Percentiles rank a stretch among this genome's conserved stretches.
Evolutionary conservation across 2,113 vertebrate genomes (phyloP).

Genomic region (Rhagologus leucostigma): DNA sequence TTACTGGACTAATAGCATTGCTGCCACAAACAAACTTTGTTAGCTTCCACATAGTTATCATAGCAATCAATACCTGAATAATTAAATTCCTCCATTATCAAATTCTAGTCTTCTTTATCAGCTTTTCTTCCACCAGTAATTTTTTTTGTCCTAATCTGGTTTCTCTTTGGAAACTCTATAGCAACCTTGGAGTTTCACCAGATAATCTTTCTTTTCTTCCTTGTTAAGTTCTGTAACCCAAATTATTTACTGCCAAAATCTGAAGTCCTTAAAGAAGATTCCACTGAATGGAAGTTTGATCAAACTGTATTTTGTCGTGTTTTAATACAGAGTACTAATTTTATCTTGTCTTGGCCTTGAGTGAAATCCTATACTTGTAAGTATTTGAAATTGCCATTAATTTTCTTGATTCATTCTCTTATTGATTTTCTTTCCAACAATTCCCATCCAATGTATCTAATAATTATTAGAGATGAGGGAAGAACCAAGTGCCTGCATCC

Average conservation of each 20-base stretch:
- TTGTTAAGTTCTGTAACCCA: background rate
- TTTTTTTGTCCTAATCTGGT: constrained; percentile 28
- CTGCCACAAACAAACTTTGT: constrained; percentile 36
- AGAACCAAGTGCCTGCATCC: background rate
- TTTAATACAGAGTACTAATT: constrained; percentile 41
- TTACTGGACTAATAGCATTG: constrained; percentile 2
- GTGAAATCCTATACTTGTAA: constrained; percentile 43
- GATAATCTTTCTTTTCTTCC: background rate
- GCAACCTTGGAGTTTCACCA: background rate
- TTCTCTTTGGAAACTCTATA: constrained; percentile 11
- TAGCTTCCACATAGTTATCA: constrained; percentile 38
- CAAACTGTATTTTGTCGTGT: constrained; percentile 6
- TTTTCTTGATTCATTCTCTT: constrained; percentile 61
- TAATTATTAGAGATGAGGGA: constrained; percentile 36
- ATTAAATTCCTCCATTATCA: constrained; percentile 55
- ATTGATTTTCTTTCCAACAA: constrained; percentile 56
- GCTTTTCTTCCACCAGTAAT: constrained; percentile 31
- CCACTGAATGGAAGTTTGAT: background rate
- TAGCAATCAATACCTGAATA: constrained; percentile 54
- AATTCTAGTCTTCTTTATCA: constrained; percentile 52
- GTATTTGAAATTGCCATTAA: constrained; percentile 51
- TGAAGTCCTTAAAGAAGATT: background rate
- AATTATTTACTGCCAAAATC: background rate
- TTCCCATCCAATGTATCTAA: constrained; percentile 32
- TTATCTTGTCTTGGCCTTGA: constrained; percentile 35